A percentile compares a stretch with the other conserved stretches of the same genome.
phyloP scores from a whole-genome alignment of 2,797 vertebrate species.

The Lutra lutra region DNA sequence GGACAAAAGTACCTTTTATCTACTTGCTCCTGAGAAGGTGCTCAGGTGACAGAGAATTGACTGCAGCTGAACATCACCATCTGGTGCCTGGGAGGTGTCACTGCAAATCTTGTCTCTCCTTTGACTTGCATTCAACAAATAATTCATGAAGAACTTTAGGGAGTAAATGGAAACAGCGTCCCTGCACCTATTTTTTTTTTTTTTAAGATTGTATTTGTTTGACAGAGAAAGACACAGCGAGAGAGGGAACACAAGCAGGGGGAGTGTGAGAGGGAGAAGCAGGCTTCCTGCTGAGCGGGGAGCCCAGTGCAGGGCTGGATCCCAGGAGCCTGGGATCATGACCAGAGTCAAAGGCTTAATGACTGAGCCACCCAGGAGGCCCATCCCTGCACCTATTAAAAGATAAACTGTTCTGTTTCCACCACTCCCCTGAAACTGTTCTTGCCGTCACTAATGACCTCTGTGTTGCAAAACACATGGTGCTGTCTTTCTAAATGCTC shows the following conservation, averaged over 20 bases:
- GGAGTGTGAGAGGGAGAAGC: too few relatives aligned
- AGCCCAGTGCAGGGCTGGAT: too few relatives aligned
- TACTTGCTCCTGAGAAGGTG: conserved; percentile 27
- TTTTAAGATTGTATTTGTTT: too few relatives aligned
- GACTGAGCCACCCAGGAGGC: too few relatives aligned
- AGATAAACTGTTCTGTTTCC: not conserved
- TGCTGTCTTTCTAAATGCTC: not conserved
- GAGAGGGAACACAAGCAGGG: too few relatives aligned
- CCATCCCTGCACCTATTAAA: not conserved
- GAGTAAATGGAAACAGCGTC: not conserved
- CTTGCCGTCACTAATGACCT: not conserved
- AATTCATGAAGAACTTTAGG: conserved; percentile 35
- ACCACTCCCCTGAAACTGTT: not conserved
- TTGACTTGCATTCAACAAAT: conserved; percentile 48
- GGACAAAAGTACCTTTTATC: conserved; percentile 59
- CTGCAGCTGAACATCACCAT: conserved; percentile 69
- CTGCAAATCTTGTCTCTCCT: conserved; percentile 28
- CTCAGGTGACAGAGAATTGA: conserved; percentile 24
- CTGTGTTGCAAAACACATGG: not conserved
- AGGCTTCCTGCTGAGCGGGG: too few relatives aligned
- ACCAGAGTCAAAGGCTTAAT: too few relatives aligned
- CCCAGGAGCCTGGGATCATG: too few relatives aligned
- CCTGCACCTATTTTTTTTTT: not conserved
- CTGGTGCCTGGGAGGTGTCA: conserved; percentile 78
- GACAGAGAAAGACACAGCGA: too few relatives aligned